A percentile compares a stretch with the other conserved stretches of the same genome.
Evolutionary conservation across 2,888 invertebrate genomes (phyloP).

Genomic region (Sesia bembeciformis): DNA sequence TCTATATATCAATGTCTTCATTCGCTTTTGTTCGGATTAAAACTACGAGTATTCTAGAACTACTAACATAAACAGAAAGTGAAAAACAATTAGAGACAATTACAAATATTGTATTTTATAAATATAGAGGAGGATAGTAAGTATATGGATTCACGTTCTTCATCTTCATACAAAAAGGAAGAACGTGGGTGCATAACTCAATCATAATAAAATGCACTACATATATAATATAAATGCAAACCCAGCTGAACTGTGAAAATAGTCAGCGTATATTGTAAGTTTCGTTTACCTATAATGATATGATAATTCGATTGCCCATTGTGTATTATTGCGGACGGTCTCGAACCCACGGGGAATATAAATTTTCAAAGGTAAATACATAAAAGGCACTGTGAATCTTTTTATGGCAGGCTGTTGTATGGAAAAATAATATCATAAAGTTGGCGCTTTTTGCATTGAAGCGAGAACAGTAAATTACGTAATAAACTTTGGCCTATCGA

Average conservation of each 20-base stretch:
- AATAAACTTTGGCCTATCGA: not conserved
- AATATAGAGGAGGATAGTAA: no score
- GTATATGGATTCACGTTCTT: no score
- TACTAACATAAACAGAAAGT: no score
- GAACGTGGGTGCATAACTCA: no score
- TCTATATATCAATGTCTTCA: no score
- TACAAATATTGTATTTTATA: no score
- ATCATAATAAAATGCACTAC: no score
- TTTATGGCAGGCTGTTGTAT: conserved; percentile 51
- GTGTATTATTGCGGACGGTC: conserved; percentile 57
- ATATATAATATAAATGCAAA: not conserved
- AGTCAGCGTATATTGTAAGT: conserved; percentile 14
- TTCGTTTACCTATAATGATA: conserved; percentile 45
- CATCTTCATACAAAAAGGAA: no score
- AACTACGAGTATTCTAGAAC: no score
- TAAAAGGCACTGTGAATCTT: conserved; percentile 57
- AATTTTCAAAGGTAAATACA: conserved; percentile 66
- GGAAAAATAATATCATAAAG: conserved; percentile 15
- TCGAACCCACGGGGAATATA: conserved; percentile 60
- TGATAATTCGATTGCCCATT: conserved; percentile 68
- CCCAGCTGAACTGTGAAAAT: not conserved
- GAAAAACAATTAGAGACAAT: no score
- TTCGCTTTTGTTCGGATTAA: no score
- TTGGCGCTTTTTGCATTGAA: not conserved
- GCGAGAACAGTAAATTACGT: not conserved